phyloP scores from a whole-genome alignment of 2,888 invertebrate species.

The Eupithecia exiguata region DNA sequence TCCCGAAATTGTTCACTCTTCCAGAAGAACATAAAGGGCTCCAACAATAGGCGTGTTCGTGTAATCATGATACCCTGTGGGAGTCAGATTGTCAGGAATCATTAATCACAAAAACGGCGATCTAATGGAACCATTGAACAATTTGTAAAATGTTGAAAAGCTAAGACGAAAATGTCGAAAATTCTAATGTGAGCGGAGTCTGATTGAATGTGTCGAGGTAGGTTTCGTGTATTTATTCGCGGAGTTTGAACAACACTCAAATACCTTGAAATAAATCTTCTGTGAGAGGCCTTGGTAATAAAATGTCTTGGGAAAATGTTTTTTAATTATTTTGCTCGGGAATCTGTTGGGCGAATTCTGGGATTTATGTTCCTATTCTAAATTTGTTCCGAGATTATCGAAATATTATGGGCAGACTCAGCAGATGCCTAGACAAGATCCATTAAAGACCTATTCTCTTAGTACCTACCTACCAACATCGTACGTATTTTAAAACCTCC shows the following conservation, averaged over 20 bases:
- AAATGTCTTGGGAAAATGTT: conserved; percentile 3
- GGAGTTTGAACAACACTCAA: conserved; percentile 9
- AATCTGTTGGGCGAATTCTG: neutral
- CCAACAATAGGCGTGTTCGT: conserved; percentile 19
- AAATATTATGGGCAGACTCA: neutral
- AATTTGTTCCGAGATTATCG: neutral
- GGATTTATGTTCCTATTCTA: neutral
- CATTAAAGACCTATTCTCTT: neutral
- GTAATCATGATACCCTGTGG: conserved; percentile 36
- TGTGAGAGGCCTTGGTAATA: neutral
- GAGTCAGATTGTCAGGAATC: conserved; percentile 41
- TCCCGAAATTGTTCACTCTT: conserved; percentile 17
- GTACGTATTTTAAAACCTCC: neutral
- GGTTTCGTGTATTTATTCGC: conserved; percentile 24
- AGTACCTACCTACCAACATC: neutral
- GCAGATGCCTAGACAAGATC: neutral
- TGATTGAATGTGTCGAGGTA: conserved; percentile 32
- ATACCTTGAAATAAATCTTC: conserved; percentile 15
- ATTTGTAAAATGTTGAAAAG: conserved; percentile 31
- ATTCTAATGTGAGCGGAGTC: conserved; percentile 26
- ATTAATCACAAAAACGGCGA: conserved; percentile 58
- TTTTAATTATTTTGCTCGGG: neutral
- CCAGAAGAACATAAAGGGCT: conserved; percentile 22
- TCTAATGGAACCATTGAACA: conserved; percentile 44
- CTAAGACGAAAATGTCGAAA: conserved; percentile 28